phyloP scores from a whole-genome alignment of 2,797 vertebrate species.

The Hemitrygon akajei region DNA sequence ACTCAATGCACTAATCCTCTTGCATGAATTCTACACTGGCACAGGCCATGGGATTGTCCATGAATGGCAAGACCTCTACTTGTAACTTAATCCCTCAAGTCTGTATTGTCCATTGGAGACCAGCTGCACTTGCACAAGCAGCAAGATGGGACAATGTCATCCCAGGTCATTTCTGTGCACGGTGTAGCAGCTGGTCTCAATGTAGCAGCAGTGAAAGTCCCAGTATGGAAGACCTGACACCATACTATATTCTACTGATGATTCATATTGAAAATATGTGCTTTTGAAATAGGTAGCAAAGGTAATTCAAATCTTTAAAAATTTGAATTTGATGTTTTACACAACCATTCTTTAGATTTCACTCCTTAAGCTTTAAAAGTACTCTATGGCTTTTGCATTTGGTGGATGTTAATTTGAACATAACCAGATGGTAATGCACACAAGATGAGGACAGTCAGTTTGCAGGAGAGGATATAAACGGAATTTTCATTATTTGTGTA shows the following conservation, averaged over 20 bases:
- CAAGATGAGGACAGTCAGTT: not conserved
- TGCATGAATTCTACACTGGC: not conserved
- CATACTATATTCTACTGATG: not conserved
- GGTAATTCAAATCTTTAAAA: too few species aligned
- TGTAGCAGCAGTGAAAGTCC: not conserved
- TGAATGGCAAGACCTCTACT: not conserved
- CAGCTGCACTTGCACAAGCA: constrained; percentile 1
- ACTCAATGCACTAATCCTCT: not conserved
- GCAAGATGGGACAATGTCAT: not conserved
- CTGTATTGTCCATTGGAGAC: not conserved
- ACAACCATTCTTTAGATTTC: too few species aligned
- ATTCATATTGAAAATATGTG: not conserved
- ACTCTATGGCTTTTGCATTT: not conserved
- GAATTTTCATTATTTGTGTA: not conserved
- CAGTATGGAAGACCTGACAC: not conserved
- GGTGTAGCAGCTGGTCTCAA: not conserved
- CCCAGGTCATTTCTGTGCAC: not conserved
- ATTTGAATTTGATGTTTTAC: too few species aligned
- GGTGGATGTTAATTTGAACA: not conserved
- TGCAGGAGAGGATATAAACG: not conserved
- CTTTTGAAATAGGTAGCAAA: too few species aligned
- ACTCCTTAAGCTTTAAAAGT: not conserved
- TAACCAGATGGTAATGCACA: not conserved
- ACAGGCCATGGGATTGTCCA: not conserved
- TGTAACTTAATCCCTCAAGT: not conserved